Evolutionary conservation across 2,888 invertebrate species (phyloP).

Genomic region (Xylocampa areola): DNA sequence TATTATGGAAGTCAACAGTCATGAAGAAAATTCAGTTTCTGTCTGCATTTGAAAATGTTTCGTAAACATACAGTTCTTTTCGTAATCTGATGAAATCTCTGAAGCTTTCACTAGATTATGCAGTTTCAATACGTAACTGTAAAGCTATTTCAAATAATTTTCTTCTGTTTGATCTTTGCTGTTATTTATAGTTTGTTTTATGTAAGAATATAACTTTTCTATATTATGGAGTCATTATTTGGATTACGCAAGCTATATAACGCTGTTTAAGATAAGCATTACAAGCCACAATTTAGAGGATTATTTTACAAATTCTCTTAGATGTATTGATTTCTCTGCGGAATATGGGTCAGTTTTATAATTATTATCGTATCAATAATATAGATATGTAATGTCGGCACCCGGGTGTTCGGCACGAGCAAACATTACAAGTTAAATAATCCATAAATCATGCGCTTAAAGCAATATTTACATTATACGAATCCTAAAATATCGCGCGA

Average conservation of each 20-base stretch:
- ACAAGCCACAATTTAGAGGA: constrained; percentile 12
- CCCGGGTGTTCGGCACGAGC: constrained; percentile 59
- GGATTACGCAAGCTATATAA: neutral
- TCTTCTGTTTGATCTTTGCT: constrained; percentile 29
- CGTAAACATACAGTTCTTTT: constrained; percentile 5
- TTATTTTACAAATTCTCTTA: constrained; percentile 15
- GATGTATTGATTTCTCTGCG: constrained; percentile 20
- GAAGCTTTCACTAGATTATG: constrained; percentile 23
- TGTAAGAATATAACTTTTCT: constrained; percentile 17
- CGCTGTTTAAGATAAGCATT: constrained; percentile 5
- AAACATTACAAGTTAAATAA: constrained; percentile 77
- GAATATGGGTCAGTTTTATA: constrained; percentile 45
- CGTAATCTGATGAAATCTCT: constrained; percentile 21
- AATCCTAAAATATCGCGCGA: constrained; percentile 75
- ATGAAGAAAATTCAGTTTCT: neutral
- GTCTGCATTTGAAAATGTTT: neutral
- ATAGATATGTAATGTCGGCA: constrained; percentile 59
- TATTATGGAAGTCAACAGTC: neutral
- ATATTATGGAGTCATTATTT: constrained; percentile 12
- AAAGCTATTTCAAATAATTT: constrained; percentile 17
- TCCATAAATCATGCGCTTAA: constrained; percentile 77
- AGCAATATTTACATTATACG: constrained; percentile 78
- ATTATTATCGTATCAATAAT: constrained; percentile 36
- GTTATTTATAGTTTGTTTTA: constrained; percentile 32
- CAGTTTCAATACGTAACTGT: constrained; percentile 3